phyloP scores from a whole-genome alignment of 2,797 vertebrate genomes.

The Muscicapa striata region DNA sequence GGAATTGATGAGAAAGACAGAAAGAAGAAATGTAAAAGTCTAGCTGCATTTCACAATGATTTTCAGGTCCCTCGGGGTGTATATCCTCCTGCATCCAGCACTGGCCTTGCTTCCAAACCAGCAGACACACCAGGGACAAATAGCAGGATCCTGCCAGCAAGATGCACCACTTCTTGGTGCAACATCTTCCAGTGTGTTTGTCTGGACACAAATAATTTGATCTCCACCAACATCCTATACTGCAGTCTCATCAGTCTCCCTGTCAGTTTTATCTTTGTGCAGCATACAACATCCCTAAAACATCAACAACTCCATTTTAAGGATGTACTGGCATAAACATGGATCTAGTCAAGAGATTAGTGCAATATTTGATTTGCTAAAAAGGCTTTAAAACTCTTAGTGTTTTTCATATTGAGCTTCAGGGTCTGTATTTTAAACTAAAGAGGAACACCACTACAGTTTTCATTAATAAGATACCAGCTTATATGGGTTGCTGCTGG shows the following conservation, averaged over 20 bases:
- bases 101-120: not conserved
- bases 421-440: conserved; percentile 36
- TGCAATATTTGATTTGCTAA: conserved; percentile 16
- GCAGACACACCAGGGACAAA: not conserved
- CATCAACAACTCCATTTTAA: not conserved
- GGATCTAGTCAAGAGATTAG: not conserved
- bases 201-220: not conserved
- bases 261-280: not conserved
- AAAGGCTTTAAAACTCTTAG: not conserved
- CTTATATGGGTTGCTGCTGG: not conserved
- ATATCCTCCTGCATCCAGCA: not conserved
- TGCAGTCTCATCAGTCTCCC: not conserved
- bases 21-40: not conserved
- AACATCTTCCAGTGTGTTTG: not conserved
- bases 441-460: not conserved
- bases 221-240: not conserved
- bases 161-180: not conserved
- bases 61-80: not conserved
- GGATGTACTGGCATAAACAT: not conserved
- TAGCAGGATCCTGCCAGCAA: not conserved
- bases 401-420: conserved; percentile 19
- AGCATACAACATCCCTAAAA: not conserved
- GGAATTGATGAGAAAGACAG: not conserved
- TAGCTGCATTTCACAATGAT: not conserved
- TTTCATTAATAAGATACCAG: conserved; percentile 54